Percentiles rank a stretch among this genome's conserved stretches.
Evolutionary conservation across 1,140 invertebrate species (phyloP).

Genomic region (Eumeta japonica): DNA sequence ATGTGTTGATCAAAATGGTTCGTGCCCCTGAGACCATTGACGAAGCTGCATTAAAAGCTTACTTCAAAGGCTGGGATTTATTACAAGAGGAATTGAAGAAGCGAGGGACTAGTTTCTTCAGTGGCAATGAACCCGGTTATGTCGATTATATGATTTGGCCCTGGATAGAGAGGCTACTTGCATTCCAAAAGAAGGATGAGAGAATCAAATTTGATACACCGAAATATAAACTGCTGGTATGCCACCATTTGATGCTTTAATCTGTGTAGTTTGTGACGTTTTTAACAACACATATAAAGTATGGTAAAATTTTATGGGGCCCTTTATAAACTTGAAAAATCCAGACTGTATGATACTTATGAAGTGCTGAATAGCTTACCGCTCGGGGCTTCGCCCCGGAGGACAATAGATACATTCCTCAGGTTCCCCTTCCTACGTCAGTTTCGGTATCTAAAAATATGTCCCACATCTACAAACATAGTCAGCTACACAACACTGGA

Average conservation of each 20-base stretch:
- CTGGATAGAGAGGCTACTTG: conserved; percentile 72
- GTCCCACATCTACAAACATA: too few species aligned
- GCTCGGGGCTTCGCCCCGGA: too few species aligned
- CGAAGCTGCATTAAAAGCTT: conserved; percentile 21
- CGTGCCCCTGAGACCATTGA: conserved; percentile 23
- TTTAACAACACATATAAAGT: too few species aligned
- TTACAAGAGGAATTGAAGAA: conserved; percentile 49
- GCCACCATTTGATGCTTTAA: conserved; percentile 9
- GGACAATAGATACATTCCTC: too few species aligned
- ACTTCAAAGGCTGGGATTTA: conserved; percentile 19
- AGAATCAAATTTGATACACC: conserved; percentile 18
- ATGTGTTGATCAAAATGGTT: conserved; percentile 24
- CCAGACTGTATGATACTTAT: too few species aligned
- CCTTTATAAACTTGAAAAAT: too few species aligned
- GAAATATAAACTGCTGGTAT: conserved; percentile 31
- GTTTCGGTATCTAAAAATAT: too few species aligned
- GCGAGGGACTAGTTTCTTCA: conserved; percentile 68
- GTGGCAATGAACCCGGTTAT: conserved; percentile 72
- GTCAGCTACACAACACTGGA: too few species aligned
- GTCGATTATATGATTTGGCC: conserved; percentile 91
- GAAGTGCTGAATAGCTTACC: too few species aligned
- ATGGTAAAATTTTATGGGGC: too few species aligned
- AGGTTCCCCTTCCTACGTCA: too few species aligned
- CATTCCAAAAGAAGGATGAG: conserved; percentile 26
- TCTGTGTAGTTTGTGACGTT: too few species aligned